Percentiles rank a stretch among this genome's conserved stretches.
These are phyloP conservation scores for Cephus rjabovi DNA, from an alignment of 2,888 invertebrate species.

Conservation along the genomic window DNA sequence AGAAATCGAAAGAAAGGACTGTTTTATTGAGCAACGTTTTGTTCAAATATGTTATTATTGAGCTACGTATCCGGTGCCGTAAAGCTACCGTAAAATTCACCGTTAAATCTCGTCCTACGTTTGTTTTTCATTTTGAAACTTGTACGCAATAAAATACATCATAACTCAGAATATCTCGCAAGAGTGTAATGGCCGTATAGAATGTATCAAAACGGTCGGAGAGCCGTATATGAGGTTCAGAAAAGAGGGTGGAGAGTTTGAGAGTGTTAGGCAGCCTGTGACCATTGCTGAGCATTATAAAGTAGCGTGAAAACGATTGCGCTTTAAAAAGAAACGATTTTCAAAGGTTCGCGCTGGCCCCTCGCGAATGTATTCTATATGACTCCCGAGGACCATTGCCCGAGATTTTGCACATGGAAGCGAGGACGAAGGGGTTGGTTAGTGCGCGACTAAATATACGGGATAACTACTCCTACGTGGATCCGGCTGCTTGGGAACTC, in stretches of 20 bases:
- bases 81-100: conserved; percentile 20
- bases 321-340: conserved; percentile 1
- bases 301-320: conserved; percentile 18
- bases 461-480: conserved; percentile 17
- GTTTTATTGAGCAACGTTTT: conserved; percentile 17
- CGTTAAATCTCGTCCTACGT: conserved; percentile 17
- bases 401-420: conserved; percentile 13
- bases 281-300: conserved; percentile 17
- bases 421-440: neutral
- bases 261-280: conserved; percentile 9
- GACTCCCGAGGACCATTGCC: conserved; percentile 9
- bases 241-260: conserved; percentile 4
- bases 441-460: conserved; percentile 15
- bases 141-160: conserved; percentile 20
- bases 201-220: neutral
- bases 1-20: neutral
- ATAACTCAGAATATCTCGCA: conserved; percentile 13
- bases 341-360: neutral
- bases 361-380: neutral
- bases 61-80: conserved; percentile 17
- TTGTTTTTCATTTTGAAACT: conserved; percentile 19
- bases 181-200: neutral
- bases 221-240: neutral
- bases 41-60: conserved; percentile 21
- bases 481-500: conserved; percentile 15